Evolutionary conservation across 2,113 vertebrate species (phyloP), one percentile per base, ranked within the genome.

Genomic region (Gymnobelideus leadbeateri): DNA sequence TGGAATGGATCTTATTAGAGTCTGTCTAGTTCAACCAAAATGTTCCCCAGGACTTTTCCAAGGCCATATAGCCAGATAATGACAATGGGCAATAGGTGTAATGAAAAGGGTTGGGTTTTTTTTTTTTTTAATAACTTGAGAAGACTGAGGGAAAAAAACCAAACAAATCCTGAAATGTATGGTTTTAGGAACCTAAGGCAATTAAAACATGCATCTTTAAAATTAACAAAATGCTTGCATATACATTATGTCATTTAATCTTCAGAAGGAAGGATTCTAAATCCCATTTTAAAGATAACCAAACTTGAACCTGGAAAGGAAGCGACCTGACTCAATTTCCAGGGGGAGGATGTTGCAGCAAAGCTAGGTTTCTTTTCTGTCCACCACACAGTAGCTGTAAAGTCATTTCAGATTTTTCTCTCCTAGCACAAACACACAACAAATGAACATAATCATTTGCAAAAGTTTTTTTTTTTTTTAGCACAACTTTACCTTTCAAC

Each of bases 221-320:
- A 43, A 43, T 21, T 43, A 43, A 43, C 28, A 84, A 84, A 84
- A 19, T 77, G 14, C 12, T 77, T 77, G 4, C 37, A 77, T 77
- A 77, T 8, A 84, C 3, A 7, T 23, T 43, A 84, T 84, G n/a
- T 84, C 68, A 43, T 84, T 23, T 43, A 84, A 43, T 43, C 6
- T 84, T 84, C 68, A 84, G 68, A 84, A 84, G 37, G 37, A 43
- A 8, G 7, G 31, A 84, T 84, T 84, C 19, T 84, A 84, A 84
- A 84, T 19, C 12, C 31, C 57, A n/a, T 84, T 84, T 84, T 84
- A 84, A 84, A 84, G 37, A 77, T 77, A n/a, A 77, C 37, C 68
- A 77, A n/a, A 77, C 3, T n/a, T 12, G 37, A 37, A 68, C 89
- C 28, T 92, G 61, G 92, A 3, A 95, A 3, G 94, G 93, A 95